These are phyloP conservation scores for Oryzias sinensis DNA, from an alignment of 2,797 vertebrate genomes.

Conservation along the genomic window DNA sequence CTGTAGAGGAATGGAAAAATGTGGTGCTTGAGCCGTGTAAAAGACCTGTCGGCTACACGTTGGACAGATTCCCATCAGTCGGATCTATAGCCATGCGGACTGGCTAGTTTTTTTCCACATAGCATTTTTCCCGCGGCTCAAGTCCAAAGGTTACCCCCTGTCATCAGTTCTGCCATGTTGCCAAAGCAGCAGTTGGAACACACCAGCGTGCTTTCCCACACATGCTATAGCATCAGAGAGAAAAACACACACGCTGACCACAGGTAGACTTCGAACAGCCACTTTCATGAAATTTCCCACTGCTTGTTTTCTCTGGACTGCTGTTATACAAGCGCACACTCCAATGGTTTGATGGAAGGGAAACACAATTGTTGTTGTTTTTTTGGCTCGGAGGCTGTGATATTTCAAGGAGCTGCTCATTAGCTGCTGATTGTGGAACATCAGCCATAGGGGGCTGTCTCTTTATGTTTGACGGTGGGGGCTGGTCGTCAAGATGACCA, in stretches of 20 bases:
- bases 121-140: conserved; percentile 3
- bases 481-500: neutral
- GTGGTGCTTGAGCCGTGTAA: conserved; percentile 7
- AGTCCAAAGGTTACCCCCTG: conserved; percentile 64
- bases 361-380: conserved; percentile 1
- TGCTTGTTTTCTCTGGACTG: conserved; percentile 34
- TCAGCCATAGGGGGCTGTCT: conserved; percentile 32
- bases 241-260: conserved; percentile 23
- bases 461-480: conserved; percentile 37
- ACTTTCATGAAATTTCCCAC: conserved; percentile 37
- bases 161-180: conserved; percentile 58
- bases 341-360: neutral
- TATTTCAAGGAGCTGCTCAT: conserved; percentile 40
- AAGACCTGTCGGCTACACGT: neutral
- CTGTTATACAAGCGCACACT: conserved; percentile 1
- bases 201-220: conserved; percentile 24
- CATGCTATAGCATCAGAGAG: conserved; percentile 1
- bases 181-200: conserved; percentile 57
- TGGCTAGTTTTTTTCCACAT: conserved; percentile 4
- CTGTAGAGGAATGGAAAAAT: conserved; percentile 11
- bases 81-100: neutral
- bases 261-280: conserved; percentile 35
- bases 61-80: neutral
- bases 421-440: conserved; percentile 20
- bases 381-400: conserved; percentile 10